Evolutionary conservation across 2,797 vertebrate species (phyloP).

Genomic region (Anguilla megastoma): DNA sequence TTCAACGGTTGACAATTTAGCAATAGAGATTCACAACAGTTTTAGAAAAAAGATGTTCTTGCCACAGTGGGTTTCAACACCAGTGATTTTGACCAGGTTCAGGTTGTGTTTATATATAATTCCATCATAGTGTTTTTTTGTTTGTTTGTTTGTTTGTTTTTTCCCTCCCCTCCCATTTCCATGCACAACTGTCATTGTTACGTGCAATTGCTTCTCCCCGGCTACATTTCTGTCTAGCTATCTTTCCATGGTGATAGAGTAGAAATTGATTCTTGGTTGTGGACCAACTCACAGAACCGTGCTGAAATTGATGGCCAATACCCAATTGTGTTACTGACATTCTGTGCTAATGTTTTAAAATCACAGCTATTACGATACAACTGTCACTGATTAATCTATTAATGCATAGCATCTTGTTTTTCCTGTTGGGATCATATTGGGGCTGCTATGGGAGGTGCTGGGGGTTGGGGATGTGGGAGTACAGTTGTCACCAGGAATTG

Average conservation of each 20-base stretch:
- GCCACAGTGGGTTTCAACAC: neutral
- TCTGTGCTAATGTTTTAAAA: neutral
- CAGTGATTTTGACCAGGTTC: neutral
- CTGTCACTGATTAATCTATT: neutral
- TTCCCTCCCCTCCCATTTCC: neutral
- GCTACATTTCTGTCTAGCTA: neutral
- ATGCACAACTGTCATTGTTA: neutral
- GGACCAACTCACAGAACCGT: neutral
- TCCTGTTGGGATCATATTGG: neutral
- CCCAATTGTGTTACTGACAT: neutral
- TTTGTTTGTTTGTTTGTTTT: no score
- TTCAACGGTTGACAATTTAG: slow-evolving; percentile 43
- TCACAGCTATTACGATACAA: neutral
- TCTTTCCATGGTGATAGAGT: neutral
- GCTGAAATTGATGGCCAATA: neutral
- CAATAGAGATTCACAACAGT: slow-evolving; percentile 9
- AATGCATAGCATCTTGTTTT: neutral
- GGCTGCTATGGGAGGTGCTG: neutral
- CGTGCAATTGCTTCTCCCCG: neutral
- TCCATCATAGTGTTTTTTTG: no score
- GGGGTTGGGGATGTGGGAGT: neutral
- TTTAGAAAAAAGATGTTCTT: slow-evolving; percentile 9
- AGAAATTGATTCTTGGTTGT: neutral
- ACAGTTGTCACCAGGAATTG: neutral
- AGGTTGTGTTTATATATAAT: neutral